phyloP scores from a whole-genome alignment of 2,113 vertebrate species.

The Mus spicilegus region DNA sequence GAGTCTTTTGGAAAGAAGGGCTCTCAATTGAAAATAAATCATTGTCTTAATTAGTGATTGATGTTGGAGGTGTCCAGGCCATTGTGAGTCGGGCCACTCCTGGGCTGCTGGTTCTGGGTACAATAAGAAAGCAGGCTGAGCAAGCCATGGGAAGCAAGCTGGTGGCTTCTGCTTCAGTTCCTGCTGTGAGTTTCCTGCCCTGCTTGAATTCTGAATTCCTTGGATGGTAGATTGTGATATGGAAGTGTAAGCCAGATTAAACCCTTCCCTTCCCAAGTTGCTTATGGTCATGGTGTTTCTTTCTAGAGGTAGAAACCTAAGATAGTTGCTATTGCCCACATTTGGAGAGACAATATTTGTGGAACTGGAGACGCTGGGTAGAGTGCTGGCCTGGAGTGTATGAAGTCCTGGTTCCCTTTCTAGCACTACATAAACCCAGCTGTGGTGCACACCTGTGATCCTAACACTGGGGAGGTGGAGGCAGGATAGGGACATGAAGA shows the following conservation, averaged over 20 bases:
- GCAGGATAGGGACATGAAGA: neutral
- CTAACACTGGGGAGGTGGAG: neutral
- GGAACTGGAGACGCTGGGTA: neutral
- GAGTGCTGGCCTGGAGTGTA: neutral
- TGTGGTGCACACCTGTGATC: too few species aligned
- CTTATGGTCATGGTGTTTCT: neutral
- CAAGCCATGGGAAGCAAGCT: neutral
- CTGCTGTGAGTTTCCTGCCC: neutral
- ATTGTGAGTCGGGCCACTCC: neutral
- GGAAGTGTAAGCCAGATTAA: neutral
- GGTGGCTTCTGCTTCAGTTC: neutral
- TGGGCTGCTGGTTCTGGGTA: neutral
- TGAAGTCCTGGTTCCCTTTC: neutral
- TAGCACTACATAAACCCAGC: neutral
- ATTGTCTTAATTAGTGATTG: neutral
- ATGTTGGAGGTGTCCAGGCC: neutral
- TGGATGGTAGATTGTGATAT: too few species aligned
- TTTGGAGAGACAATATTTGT: neutral
- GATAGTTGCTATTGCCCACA: neutral
- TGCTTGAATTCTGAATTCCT: neutral
- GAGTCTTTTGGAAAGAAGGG: neutral
- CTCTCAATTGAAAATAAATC: neutral
- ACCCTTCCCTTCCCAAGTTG: neutral
- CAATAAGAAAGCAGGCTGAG: neutral
- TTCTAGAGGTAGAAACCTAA: neutral